phyloP scores from a whole-genome alignment of 2,113 vertebrate species.

The Chinchilla lanigera region DNA sequence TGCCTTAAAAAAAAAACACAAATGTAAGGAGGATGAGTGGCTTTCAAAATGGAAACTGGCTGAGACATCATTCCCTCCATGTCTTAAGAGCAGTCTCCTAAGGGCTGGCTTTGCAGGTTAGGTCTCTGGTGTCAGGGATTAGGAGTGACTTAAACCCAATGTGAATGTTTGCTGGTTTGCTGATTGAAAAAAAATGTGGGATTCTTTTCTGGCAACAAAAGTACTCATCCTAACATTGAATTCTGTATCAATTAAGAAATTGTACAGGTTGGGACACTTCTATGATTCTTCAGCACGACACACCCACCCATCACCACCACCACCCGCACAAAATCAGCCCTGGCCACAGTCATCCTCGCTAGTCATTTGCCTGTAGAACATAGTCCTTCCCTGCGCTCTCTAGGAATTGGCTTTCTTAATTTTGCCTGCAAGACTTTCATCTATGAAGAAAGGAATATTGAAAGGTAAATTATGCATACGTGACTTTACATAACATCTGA shows the following conservation, averaged over 20 bases:
- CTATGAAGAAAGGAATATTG: background rate
- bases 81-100: fast-evolving
- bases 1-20: background rate
- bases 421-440: background rate
- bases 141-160: background rate
- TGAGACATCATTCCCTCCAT: background rate
- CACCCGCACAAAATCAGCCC: background rate
- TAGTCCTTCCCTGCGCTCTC: background rate
- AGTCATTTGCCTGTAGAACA: background rate
- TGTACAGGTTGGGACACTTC: background rate
- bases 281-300: too few species aligned
- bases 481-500: background rate
- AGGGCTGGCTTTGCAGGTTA: background rate
- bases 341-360: too few species aligned
- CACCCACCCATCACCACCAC: background rate
- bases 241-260: background rate
- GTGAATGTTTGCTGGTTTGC: background rate
- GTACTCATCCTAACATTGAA: background rate
- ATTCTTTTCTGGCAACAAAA: background rate
- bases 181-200: background rate
- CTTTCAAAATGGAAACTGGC: background rate
- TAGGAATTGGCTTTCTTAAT: background rate
- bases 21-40: background rate
- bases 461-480: background rate
- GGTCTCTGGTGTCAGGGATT: background rate